A percentile compares a stretch with the other conserved stretches of the same genome.
Evolutionary conservation across 2,888 invertebrate genomes (phyloP).

Genomic region (Eumerus sabulonum): DNA sequence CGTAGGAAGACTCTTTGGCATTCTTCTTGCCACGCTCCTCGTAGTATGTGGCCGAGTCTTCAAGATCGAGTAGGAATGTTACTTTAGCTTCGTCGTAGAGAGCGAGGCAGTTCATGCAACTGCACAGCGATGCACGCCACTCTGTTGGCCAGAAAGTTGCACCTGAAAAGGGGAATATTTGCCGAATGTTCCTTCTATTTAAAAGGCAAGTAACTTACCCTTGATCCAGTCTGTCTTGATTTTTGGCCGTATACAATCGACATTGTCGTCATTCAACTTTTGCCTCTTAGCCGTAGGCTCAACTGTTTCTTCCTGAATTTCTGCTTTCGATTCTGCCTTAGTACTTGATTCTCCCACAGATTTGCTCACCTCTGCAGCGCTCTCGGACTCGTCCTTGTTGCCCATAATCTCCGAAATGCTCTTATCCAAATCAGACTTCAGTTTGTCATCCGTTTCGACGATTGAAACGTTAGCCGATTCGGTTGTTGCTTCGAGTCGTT

Average conservation of each 20-base stretch:
- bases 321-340: background rate
- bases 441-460: slow-evolving; percentile 72
- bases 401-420: slow-evolving; percentile 76
- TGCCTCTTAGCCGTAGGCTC: slow-evolving; percentile 72
- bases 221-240: slow-evolving; percentile 68
- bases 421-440: slow-evolving; percentile 74
- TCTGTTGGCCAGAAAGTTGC: slow-evolving; percentile 88
- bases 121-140: slow-evolving; percentile 89
- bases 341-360: background rate
- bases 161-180: slow-evolving; percentile 74
- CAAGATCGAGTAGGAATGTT: slow-evolving; percentile 86
- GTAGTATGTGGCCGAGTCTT: slow-evolving; percentile 91
- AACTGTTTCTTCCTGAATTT: slow-evolving; percentile 9
- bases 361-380: slow-evolving; percentile 11
- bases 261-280: slow-evolving; percentile 67
- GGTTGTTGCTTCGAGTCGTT: slow-evolving; percentile 67
- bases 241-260: slow-evolving; percentile 71
- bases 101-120: slow-evolving; percentile 83
- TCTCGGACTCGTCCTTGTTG: slow-evolving; percentile 67
- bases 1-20: slow-evolving; percentile 80
- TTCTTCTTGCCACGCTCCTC: slow-evolving; percentile 85
- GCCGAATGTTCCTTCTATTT: background rate
- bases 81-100: slow-evolving; percentile 87
- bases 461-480: slow-evolving; percentile 71
- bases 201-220: slow-evolving; percentile 61